These are phyloP conservation scores for Tyria jacobaeae DNA, from an alignment of 2,888 invertebrate species.

Conservation along the genomic window DNA sequence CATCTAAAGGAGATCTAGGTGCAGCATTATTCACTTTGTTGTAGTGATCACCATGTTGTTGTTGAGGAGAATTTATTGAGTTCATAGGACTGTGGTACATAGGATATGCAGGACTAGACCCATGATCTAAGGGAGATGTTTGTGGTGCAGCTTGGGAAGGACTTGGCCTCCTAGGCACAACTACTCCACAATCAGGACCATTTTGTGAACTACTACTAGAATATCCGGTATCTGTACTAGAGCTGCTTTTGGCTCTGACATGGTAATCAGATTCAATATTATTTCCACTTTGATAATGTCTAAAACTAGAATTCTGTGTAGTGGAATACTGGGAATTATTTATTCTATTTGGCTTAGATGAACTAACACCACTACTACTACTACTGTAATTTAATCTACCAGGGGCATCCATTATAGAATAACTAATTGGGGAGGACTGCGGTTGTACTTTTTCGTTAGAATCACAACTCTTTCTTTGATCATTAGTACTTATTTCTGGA, in stretches of 20 bases:
- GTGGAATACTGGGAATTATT: conserved; percentile 83
- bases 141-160: conserved; percentile 90
- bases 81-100: conserved; percentile 95
- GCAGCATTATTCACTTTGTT: conserved; percentile 83
- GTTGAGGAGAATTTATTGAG: conserved; percentile 91
- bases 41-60: conserved; percentile 87
- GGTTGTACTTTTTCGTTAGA: conserved; percentile 83
- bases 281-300: conserved; percentile 88
- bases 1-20: conserved; percentile 90
- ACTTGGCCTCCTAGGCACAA: conserved; percentile 89
- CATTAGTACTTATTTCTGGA: conserved; percentile 87
- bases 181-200: conserved; percentile 89
- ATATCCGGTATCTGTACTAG: conserved; percentile 88
- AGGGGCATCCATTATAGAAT: conserved; percentile 91
- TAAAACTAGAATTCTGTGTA: conserved; percentile 85
- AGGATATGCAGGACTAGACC: conserved; percentile 93
- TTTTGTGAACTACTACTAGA: conserved; percentile 88
- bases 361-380: conserved; percentile 79
- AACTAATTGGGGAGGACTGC: conserved; percentile 91
- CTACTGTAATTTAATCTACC: conserved; percentile 88
- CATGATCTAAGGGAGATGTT: conserved; percentile 91
- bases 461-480: conserved; percentile 86
- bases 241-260: conserved; percentile 87
- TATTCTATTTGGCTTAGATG: conserved; percentile 82
- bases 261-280: conserved; percentile 88